Percentiles rank a stretch among this genome's conserved stretches.
These are phyloP conservation scores for Drosophila koepferae DNA, from an alignment of 2,888 invertebrate genomes.

Conservation along the genomic window DNA sequence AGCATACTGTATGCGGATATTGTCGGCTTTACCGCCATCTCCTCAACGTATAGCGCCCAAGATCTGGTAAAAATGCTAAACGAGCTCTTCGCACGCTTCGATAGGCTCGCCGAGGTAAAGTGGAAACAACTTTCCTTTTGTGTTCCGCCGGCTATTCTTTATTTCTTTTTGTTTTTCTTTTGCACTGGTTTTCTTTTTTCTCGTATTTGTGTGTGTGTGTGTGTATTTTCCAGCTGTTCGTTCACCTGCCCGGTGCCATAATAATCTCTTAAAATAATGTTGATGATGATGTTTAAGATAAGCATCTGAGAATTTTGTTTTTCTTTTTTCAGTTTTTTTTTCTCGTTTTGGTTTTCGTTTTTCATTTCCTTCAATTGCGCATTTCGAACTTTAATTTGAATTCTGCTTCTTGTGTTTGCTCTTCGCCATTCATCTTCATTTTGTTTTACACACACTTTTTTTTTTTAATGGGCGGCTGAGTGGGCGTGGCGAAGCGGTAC, in stretches of 20 bases:
- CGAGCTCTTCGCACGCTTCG: slow-evolving; percentile 97
- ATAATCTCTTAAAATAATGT: slow-evolving; percentile 40
- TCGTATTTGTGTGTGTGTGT: background rate
- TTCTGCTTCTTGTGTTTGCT: slow-evolving; percentile 31
- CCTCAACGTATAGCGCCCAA: slow-evolving; percentile 97
- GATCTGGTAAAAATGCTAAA: slow-evolving; percentile 98
- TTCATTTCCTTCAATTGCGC: slow-evolving; percentile 49
- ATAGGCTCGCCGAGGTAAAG: slow-evolving; percentile 92
- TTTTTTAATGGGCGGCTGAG: slow-evolving; percentile 3
- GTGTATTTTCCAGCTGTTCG: slow-evolving; percentile 45
- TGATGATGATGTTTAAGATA: slow-evolving; percentile 55
- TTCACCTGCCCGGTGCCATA: slow-evolving; percentile 46
- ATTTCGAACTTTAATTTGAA: slow-evolving; percentile 54
- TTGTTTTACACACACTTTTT: slow-evolving; percentile 13
- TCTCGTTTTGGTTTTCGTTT: background rate
- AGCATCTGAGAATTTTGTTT: slow-evolving; percentile 42
- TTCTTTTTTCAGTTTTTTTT: background rate
- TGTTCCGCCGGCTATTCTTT: slow-evolving; percentile 11
- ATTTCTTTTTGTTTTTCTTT: slow-evolving; percentile 8
- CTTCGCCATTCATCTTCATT: slow-evolving; percentile 24
- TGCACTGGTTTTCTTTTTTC: background rate
- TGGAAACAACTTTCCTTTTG: slow-evolving; percentile 41
- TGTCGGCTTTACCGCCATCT: slow-evolving; percentile 98
- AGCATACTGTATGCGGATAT: slow-evolving; percentile 99
- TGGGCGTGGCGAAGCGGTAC: background rate